phyloP scores from a whole-genome alignment of 2,888 invertebrate genomes.

The Noctua fimbriata region DNA sequence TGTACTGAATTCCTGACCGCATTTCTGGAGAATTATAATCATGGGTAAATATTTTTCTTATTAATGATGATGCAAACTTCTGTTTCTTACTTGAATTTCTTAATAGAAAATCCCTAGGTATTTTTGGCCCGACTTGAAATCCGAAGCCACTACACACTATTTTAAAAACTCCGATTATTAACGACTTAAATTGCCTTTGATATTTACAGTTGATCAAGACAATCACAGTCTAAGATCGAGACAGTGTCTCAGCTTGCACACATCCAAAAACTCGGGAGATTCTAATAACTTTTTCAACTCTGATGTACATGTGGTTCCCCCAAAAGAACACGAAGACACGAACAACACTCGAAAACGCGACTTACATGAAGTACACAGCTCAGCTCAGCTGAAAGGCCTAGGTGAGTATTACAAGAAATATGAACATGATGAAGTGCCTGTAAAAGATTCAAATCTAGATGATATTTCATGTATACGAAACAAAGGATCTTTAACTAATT shows the following conservation, averaged over 20 bases:
- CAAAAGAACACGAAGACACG: conserved; percentile 2
- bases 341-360: conserved; percentile 22
- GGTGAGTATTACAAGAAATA: conserved; percentile 81
- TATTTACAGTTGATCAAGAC: conserved; percentile 53
- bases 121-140: background rate
- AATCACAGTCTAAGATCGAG: conserved; percentile 60
- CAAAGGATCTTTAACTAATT: conserved; percentile 75
- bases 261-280: conserved; percentile 50
- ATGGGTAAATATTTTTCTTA: conserved; percentile 36
- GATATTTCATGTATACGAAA: conserved; percentile 52
- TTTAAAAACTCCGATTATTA: background rate
- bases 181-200: background rate
- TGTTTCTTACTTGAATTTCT: background rate
- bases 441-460: conserved; percentile 75
- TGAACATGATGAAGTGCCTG: conserved; percentile 81
- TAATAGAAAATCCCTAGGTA: background rate
- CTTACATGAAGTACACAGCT: background rate
- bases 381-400: conserved; percentile 38
- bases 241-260: conserved; percentile 66
- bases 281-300: conserved; percentile 69
- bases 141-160: background rate
- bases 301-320: conserved; percentile 60
- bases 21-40: background rate
- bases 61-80: background rate
- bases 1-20: conserved; percentile 5